Evolutionary conservation across 2,113 vertebrate genomes (phyloP).

Genomic region (Vulpes ferrilata): DNA sequence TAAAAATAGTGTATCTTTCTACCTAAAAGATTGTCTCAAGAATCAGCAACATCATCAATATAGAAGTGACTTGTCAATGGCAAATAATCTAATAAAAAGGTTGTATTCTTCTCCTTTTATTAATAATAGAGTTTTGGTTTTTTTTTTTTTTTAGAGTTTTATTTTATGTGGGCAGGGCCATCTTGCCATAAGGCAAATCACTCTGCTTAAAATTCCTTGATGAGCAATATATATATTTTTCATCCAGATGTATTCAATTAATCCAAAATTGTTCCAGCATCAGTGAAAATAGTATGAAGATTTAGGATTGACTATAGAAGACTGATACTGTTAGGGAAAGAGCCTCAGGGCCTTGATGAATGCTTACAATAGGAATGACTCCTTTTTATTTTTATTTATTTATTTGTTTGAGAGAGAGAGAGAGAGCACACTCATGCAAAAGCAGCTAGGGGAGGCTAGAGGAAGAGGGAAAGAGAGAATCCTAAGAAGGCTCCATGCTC

Average conservation of each 20-base stretch:
- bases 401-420: not conserved
- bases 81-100: not conserved
- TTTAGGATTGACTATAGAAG: not conserved
- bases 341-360: not conserved
- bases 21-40: not conserved
- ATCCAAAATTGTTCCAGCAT: not conserved
- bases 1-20: not conserved
- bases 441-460: not conserved
- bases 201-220: not conserved
- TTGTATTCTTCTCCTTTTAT: not conserved
- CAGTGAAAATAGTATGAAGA: not conserved
- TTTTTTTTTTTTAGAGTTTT: not conserved
- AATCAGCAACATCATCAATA: not conserved
- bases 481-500: not conserved
- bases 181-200: not conserved
- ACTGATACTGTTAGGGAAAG: not conserved
- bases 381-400: not conserved
- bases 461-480: not conserved
- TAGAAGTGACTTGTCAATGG: conserved; percentile 18
- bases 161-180: not conserved
- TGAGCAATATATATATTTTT: not conserved
- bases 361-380: not conserved
- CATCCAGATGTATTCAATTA: not conserved
- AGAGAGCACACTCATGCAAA: not conserved
- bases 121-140: not conserved